Evolutionary conservation across 1,140 invertebrate species (phyloP).

Genomic region (Thaumatotibia leucotreta): DNA sequence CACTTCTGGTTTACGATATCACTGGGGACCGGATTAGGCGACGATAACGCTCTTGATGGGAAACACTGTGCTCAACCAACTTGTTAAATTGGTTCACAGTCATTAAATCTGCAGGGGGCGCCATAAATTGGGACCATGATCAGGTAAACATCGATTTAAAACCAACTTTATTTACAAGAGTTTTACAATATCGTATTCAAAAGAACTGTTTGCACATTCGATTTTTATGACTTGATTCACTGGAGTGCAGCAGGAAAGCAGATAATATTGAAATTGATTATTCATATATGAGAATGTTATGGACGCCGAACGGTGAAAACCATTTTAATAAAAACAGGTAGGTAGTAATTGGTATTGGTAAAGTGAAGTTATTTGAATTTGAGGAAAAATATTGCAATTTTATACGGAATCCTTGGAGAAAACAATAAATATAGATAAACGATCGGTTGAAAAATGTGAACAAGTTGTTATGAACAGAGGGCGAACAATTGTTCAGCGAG

Average conservation of each 20-base stretch:
- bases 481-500: conserved; percentile 48
- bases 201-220: conserved; percentile 11
- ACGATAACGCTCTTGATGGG: conserved; percentile 61
- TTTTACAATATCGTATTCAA: conserved; percentile 17
- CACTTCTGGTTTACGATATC: conserved; percentile 71
- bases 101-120: conserved; percentile 51
- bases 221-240: conserved; percentile 1
- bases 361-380: not conserved
- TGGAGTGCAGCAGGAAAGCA: not conserved
- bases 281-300: not conserved
- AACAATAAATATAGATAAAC: not conserved
- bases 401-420: not conserved
- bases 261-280: not conserved
- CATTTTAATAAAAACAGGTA: too few relatives aligned
- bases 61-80: conserved; percentile 56
- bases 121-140: conserved; percentile 35
- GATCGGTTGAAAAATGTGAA: conserved; percentile 22
- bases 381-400: not conserved
- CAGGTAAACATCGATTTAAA: conserved; percentile 36
- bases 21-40: conserved; percentile 64
- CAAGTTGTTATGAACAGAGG: conserved; percentile 29
- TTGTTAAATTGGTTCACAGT: conserved; percentile 54
- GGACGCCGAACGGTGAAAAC: not conserved
- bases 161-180: conserved; percentile 28
- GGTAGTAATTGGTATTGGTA: too few relatives aligned